Conservation (phyloP, 1,140 invertebrate genomes). For the Drosophila baimaii region DNA sequence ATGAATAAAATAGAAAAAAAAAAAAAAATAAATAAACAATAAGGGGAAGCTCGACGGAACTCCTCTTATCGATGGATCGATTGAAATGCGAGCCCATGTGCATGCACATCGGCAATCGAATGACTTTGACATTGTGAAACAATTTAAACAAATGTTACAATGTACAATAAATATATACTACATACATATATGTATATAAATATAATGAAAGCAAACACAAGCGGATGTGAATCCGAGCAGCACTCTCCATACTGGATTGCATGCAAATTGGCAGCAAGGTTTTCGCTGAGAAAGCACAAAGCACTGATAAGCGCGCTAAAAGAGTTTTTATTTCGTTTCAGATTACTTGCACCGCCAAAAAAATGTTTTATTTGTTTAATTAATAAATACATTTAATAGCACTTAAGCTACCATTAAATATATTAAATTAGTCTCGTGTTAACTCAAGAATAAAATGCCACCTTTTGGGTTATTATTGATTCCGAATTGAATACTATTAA, state of each 20-base stretch:
- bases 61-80: constrained; percentile 42
- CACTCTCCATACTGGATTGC: constrained; percentile 63
- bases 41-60: neutral
- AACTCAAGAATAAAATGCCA: neutral
- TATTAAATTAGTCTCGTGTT: neutral
- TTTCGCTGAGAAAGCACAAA: constrained; percentile 37
- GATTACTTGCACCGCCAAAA: neutral
- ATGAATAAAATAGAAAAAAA: constrained; percentile 11
- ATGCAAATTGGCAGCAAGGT: constrained; percentile 73
- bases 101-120: constrained; percentile 15
- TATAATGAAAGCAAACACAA: constrained; percentile 15
- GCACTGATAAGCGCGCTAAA: constrained; percentile 66
- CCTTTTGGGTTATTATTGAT: neutral
- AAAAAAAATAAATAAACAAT: neutral
- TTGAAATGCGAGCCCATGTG: constrained; percentile 52
- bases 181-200: too few relatives aligned
- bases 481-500: constrained; percentile 20
- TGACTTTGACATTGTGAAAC: constrained; percentile 70
- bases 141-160: constrained; percentile 22
- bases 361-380: neutral
- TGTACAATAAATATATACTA: constrained; percentile 26
- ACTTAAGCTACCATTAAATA: neutral
- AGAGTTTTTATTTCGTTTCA: constrained; percentile 29
- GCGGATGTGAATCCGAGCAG: constrained; percentile 25
- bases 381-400: neutral